A percentile compares a stretch with the other conserved stretches of the same genome.
phyloP scores from a whole-genome alignment of 2,113 vertebrate genomes.

The Hirundichthys speculiger region DNA sequence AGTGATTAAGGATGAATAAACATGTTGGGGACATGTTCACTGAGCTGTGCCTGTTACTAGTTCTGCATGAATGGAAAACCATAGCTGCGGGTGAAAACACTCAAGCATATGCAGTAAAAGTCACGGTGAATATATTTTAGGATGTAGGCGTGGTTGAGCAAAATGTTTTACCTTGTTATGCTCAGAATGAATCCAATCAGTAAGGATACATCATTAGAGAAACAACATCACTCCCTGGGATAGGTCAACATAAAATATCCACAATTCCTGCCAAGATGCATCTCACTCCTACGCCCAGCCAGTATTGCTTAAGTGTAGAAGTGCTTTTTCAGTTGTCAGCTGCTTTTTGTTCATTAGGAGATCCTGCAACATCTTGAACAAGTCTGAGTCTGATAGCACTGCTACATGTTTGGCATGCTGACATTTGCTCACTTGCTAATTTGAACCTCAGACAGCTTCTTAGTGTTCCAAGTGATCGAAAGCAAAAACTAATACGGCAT shows the following conservation, averaged over 20 bases:
- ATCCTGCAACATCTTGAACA: no score
- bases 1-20: slow-evolving; percentile 66
- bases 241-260: background rate
- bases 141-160: slow-evolving; percentile 22
- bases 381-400: no score
- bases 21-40: slow-evolving; percentile 48
- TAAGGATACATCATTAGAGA: slow-evolving; percentile 3
- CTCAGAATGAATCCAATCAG: background rate
- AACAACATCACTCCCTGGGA: background rate
- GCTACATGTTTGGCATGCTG: no score
- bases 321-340: no score
- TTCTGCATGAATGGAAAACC: slow-evolving; percentile 64
- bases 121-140: slow-evolving; percentile 42
- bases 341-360: no score
- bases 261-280: no score
- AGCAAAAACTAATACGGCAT: no score
- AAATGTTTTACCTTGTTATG: slow-evolving; percentile 4
- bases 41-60: slow-evolving; percentile 55
- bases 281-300: no score
- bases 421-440: no score
- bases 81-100: slow-evolving; percentile 39
- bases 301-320: no score
- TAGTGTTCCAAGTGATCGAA: no score
- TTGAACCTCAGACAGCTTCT: no score
- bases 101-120: slow-evolving; percentile 13